Evolutionary conservation across 1,140 invertebrate species (phyloP).

Genomic region (Bombus fervidus): DNA sequence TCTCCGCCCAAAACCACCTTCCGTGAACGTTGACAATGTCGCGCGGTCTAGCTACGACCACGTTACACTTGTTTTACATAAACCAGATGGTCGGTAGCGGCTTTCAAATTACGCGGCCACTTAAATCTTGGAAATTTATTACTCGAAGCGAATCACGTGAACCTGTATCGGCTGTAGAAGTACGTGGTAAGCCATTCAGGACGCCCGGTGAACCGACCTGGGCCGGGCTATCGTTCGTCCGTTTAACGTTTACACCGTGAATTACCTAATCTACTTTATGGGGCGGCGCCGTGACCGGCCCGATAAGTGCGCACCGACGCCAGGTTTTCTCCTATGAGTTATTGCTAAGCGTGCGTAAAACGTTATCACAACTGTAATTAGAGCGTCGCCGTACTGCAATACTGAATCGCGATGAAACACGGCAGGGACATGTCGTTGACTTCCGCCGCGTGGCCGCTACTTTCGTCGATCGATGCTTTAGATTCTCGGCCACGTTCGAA

Average conservation of each 20-base stretch:
- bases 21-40: background rate
- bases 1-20: background rate
- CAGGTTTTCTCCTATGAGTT: conserved; percentile 62
- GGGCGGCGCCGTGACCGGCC: conserved; percentile 38
- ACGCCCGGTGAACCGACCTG: background rate
- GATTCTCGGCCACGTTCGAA: background rate
- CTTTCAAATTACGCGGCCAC: conserved; percentile 61
- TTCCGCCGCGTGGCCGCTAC: conserved; percentile 3
- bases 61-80: conserved; percentile 42
- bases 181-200: conserved; percentile 6
- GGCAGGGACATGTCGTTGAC: conserved; percentile 40
- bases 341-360: conserved; percentile 66
- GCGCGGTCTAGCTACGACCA: background rate
- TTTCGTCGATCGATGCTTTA: conserved; percentile 11
- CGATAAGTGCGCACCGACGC: conserved; percentile 62
- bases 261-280: conserved; percentile 72
- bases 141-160: conserved; percentile 47
- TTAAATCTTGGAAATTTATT: conserved; percentile 66
- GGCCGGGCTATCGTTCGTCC: conserved; percentile 45
- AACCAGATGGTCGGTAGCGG: background rate
- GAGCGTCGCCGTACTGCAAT: conserved; percentile 60
- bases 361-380: conserved; percentile 69
- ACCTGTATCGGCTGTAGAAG: conserved; percentile 29
- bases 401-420: conserved; percentile 55
- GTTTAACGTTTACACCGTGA: conserved; percentile 63